Evolutionary conservation across 2,888 invertebrate genomes (phyloP).

Genomic region (Axea sp.): DNA sequence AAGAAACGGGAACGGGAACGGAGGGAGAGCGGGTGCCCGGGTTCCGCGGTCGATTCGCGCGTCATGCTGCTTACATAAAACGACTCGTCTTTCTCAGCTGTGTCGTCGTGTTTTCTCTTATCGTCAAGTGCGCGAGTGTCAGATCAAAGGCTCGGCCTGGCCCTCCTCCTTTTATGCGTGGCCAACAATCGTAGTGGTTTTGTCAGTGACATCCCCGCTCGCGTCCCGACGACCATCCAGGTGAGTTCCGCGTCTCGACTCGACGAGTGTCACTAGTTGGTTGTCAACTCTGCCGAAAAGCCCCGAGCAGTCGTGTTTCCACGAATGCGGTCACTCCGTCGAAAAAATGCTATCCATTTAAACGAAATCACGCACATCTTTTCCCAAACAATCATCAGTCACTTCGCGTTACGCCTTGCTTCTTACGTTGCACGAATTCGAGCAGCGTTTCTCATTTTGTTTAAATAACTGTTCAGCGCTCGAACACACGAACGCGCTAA

Average conservation of each 20-base stretch:
- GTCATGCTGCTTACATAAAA: conserved; percentile 68
- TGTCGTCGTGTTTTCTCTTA: conserved; percentile 16
- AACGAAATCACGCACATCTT: not conserved
- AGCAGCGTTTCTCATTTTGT: no score
- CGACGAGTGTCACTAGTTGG: conserved; percentile 2
- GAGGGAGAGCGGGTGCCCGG: conserved; percentile 10
- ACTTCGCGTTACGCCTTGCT: no score
- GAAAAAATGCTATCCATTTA: conserved; percentile 11
- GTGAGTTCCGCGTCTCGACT: conserved; percentile 20
- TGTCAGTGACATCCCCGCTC: conserved; percentile 20
- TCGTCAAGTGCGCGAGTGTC: conserved; percentile 41
- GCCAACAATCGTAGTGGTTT: conserved; percentile 28
- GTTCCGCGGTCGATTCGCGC: conserved; percentile 38
- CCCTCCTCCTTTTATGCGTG: conserved; percentile 16
- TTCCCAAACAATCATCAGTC: no score
- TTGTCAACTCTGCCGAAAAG: conserved; percentile 19
- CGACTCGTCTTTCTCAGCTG: conserved; percentile 56
- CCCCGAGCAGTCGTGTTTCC: not conserved
- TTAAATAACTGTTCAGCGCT: no score
- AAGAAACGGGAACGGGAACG: no score
- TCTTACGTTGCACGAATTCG: no score
- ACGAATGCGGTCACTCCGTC: not conserved
- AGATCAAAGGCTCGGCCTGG: conserved; percentile 5
- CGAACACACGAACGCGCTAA: no score
- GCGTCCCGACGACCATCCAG: conserved; percentile 19